Percentiles rank a stretch among this genome's conserved stretches.
phyloP scores from a whole-genome alignment of 2,797 vertebrate species.

The Champsocephalus esox region DNA sequence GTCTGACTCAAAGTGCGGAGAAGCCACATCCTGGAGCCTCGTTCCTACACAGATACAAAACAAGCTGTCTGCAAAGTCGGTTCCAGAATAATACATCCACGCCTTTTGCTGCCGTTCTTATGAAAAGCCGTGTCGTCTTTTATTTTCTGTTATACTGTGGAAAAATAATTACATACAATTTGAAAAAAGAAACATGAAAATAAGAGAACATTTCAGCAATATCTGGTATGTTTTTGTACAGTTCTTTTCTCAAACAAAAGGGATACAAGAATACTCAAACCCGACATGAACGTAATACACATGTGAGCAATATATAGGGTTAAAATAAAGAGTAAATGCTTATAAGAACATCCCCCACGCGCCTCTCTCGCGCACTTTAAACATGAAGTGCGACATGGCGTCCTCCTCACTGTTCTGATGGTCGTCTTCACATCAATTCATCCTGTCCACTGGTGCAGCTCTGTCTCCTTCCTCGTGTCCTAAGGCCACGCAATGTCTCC shows the following conservation, averaged over 20 bases:
- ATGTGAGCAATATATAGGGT: constrained; percentile 61
- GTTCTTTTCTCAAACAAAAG: constrained; percentile 61
- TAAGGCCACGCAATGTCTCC: constrained; percentile 55
- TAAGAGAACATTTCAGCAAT: constrained; percentile 65
- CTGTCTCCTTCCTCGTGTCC: constrained; percentile 40
- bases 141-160: constrained; percentile 83
- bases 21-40: not conserved
- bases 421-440: constrained; percentile 29
- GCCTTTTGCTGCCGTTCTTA: constrained; percentile 54
- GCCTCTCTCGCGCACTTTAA: constrained; percentile 24
- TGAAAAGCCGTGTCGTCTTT: constrained; percentile 84
- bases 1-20: constrained; percentile 16
- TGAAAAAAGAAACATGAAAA: constrained; percentile 65
- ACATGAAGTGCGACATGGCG: constrained; percentile 42
- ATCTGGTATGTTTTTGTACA: constrained; percentile 72
- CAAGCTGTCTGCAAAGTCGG: not conserved
- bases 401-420: constrained; percentile 31
- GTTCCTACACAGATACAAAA: not conserved
- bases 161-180: constrained; percentile 88
- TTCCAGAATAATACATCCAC: not conserved
- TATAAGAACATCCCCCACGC: constrained; percentile 43
- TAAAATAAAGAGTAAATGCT: constrained; percentile 59
- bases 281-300: constrained; percentile 65
- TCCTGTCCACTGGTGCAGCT: constrained; percentile 35
- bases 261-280: constrained; percentile 60